phyloP scores from a whole-genome alignment of 2,888 invertebrate species.

The Netelia virgata region DNA sequence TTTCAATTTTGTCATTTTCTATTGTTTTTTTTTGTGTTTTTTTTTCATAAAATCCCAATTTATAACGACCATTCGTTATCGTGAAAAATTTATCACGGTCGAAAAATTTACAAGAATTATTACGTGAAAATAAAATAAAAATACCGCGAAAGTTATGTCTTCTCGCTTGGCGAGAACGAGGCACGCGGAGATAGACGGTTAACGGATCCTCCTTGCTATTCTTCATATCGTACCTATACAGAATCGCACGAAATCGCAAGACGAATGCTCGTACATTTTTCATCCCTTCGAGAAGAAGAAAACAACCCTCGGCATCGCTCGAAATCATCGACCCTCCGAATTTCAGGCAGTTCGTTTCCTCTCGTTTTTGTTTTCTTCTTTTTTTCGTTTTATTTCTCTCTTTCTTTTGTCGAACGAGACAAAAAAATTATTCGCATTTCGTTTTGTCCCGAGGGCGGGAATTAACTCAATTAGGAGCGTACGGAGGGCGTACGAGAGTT shows the following conservation, averaged over 20 bases:
- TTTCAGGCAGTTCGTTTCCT: neutral
- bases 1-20: too few species aligned
- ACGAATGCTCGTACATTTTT: constrained; percentile 28
- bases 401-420: neutral
- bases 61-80: constrained; percentile 12
- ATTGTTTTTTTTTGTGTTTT: neutral
- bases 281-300: constrained; percentile 8
- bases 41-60: neutral
- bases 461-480: constrained; percentile 44
- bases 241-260: constrained; percentile 22
- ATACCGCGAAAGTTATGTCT: constrained; percentile 29
- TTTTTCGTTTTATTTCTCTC: neutral
- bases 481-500: constrained; percentile 1
- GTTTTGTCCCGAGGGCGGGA: neutral
- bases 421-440: neutral
- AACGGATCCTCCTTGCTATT: constrained; percentile 40
- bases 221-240: constrained; percentile 17
- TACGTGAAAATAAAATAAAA: neutral
- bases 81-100: constrained; percentile 38
- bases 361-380: neutral
- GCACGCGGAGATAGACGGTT: constrained; percentile 14
- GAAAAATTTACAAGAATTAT: constrained; percentile 4
- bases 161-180: neutral
- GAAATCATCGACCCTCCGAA: constrained; percentile 9
- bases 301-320: neutral